phyloP scores from a whole-genome alignment of 2,888 invertebrate genomes.

The Rotaria magnacalcarata region DNA sequence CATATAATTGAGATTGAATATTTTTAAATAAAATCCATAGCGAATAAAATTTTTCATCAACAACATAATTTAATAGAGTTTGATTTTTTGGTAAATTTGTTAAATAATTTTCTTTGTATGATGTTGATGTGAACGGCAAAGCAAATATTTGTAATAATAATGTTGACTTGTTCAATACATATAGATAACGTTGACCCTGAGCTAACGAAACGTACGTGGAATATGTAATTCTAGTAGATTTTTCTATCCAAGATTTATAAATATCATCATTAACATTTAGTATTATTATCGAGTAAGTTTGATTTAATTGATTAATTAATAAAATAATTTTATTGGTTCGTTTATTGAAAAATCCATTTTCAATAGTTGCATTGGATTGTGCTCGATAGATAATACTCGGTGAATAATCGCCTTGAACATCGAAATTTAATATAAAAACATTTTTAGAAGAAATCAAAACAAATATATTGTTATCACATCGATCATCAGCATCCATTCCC shows the following conservation, averaged over 20 bases:
- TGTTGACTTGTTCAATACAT: neutral
- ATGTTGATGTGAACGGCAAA: neutral
- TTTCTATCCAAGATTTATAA: neutral
- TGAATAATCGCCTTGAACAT: neutral
- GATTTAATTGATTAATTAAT: neutral
- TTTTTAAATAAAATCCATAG: neutral
- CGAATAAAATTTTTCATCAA: neutral
- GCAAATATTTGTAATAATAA: neutral
- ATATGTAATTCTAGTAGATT: neutral
- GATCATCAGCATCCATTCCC: neutral
- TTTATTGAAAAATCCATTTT: neutral
- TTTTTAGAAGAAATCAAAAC: neutral
- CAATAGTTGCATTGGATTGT: neutral
- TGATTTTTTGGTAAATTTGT: neutral
- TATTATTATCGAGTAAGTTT: neutral
- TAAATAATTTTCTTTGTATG: neutral
- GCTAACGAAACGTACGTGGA: neutral
- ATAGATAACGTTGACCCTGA: neutral
- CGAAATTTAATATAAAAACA: neutral
- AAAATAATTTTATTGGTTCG: neutral
- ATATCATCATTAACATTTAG: neutral
- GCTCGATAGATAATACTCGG: neutral
- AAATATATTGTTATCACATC: neutral
- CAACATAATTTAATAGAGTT: neutral
- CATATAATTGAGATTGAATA: neutral